A percentile compares a stretch with the other conserved stretches of the same genome.
Evolutionary conservation across 2,888 invertebrate genomes (phyloP).

Genomic region (Sminthurides aquaticus): DNA sequence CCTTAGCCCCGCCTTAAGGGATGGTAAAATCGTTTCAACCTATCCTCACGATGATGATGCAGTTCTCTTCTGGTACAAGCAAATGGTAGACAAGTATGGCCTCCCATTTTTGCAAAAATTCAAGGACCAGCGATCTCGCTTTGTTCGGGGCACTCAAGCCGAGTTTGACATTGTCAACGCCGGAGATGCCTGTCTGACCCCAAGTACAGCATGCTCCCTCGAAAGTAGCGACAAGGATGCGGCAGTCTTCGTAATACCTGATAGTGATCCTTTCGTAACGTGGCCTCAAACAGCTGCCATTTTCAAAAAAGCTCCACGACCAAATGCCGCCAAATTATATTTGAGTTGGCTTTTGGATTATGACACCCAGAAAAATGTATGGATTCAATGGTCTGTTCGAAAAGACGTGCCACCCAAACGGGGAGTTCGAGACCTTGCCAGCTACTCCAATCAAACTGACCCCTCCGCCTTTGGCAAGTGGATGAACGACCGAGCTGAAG

Average conservation of each 20-base stretch:
- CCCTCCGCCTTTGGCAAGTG: constrained; percentile 19
- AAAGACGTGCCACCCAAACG: constrained; percentile 14
- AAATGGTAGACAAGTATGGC: too few species aligned
- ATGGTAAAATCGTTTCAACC: too few species aligned
- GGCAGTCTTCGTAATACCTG: constrained; percentile 15
- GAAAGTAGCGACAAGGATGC: too few species aligned
- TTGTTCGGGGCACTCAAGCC: too few species aligned
- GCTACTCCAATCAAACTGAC: constrained; percentile 17
- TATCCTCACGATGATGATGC: too few species aligned
- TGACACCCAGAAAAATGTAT: constrained; percentile 1
- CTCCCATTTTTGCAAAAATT: too few species aligned
- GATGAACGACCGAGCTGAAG: background rate
- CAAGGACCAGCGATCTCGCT: too few species aligned
- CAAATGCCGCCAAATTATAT: constrained; percentile 23
- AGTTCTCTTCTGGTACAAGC: too few species aligned
- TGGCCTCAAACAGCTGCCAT: constrained; percentile 28
- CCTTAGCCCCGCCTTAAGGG: too few species aligned
- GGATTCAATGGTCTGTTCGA: constrained; percentile 17
- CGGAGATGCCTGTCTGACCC: too few species aligned
- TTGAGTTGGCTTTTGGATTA: constrained; percentile 22
- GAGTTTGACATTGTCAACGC: too few species aligned
- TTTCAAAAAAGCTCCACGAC: constrained; percentile 19
- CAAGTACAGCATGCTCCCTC: too few species aligned
- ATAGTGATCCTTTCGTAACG: constrained; percentile 22
- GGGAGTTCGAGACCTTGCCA: constrained; percentile 12